Conservation (phyloP, 2,797 vertebrate species). For the Urocyon cinereoargenteus region DNA sequence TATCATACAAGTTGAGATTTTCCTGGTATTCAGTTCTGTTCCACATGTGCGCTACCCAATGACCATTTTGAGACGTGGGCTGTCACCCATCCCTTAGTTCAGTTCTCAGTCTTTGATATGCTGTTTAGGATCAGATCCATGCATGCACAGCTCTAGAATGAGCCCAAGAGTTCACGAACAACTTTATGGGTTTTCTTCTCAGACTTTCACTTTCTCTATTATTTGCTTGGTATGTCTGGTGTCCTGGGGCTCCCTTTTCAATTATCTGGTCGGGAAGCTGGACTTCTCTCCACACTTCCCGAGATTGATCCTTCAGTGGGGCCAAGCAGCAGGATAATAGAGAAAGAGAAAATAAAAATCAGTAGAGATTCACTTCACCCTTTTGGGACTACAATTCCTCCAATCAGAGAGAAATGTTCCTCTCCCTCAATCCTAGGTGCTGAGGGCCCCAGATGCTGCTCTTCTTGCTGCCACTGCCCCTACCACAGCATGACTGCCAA, state of each 20-base stretch:
- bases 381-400: neutral
- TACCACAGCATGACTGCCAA: constrained; percentile 67
- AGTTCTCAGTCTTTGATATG: neutral
- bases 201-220: neutral
- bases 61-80: neutral
- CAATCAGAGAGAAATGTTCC: neutral
- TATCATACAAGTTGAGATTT: neutral
- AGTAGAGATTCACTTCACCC: neutral
- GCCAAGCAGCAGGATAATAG: neutral
- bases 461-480: neutral
- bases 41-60: neutral
- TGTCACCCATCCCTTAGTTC: neutral
- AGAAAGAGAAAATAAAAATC: neutral
- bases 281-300: neutral
- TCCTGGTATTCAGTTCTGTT: neutral
- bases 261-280: neutral
- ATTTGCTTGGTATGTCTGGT: neutral
- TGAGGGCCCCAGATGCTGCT: neutral
- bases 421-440: neutral
- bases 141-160: neutral
- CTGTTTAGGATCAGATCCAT: neutral
- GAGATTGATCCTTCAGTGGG: neutral
- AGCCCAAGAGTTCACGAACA: neutral
- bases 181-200: neutral
- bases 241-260: neutral